phyloP scores from a whole-genome alignment of 2,113 vertebrate species.

The Calypte anna region DNA sequence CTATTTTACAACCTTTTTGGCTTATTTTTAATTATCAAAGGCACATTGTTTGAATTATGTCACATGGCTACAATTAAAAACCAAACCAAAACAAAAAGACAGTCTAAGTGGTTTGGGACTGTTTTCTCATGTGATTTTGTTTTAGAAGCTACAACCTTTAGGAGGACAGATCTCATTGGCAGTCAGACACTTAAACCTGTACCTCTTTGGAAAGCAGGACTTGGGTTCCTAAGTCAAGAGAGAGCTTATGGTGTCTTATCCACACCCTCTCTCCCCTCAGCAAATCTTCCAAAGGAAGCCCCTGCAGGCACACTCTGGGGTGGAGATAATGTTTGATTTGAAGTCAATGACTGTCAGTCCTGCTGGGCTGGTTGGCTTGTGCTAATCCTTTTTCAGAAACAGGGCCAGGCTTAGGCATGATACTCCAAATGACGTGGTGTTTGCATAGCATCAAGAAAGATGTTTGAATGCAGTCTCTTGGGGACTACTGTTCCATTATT shows the following conservation, averaged over 20 bases:
- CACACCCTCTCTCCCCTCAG: not conserved
- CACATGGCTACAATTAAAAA: not conserved
- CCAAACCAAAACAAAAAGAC: not conserved
- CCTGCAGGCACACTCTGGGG: not conserved
- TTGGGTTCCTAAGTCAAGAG: not conserved
- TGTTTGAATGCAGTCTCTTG: not conserved
- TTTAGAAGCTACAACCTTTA: not conserved
- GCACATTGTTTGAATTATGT: not conserved
- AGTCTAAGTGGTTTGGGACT: not conserved
- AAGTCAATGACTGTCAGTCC: slow-evolving; percentile 12
- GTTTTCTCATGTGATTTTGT: not conserved
- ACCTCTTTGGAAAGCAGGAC: not conserved
- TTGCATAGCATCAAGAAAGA: not conserved
- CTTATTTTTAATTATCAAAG: not conserved
- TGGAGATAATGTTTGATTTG: slow-evolving; percentile 20
- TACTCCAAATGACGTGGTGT: not conserved
- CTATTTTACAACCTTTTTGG: not conserved
- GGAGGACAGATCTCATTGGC: not conserved
- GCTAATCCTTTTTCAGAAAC: slow-evolving; percentile 5
- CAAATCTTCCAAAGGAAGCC: not conserved
- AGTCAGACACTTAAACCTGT: not conserved
- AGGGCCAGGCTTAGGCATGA: slow-evolving; percentile 1
- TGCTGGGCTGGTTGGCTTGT: slow-evolving; percentile 23
- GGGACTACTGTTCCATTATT: not conserved
- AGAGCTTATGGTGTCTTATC: not conserved